Conservation (phyloP, 2,797 vertebrate genomes). For the Argyrosomus regius region DNA sequence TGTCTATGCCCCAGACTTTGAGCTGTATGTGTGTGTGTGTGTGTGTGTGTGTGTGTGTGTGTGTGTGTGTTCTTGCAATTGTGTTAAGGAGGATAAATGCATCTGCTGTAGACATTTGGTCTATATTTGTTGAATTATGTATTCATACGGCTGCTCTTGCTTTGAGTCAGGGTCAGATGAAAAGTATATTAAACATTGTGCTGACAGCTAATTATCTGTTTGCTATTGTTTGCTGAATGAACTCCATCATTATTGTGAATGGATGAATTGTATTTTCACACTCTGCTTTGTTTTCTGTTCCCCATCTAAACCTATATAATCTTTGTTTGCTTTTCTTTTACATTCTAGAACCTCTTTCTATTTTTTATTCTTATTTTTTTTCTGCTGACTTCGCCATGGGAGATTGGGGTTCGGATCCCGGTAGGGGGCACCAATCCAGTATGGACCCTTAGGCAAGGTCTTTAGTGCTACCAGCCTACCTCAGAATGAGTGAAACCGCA, state of each 20-base stretch:
- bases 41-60: neutral
- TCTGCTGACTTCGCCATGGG: too few relatives aligned
- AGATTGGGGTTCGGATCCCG: too few relatives aligned
- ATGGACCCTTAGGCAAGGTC: too few relatives aligned
- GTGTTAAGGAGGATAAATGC: slow-evolving; percentile 30
- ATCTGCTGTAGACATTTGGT: slow-evolving; percentile 45
- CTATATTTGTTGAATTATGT: slow-evolving; percentile 52
- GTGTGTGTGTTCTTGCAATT: neutral
- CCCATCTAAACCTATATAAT: neutral
- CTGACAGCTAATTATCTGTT: slow-evolving; percentile 63
- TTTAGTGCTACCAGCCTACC: too few relatives aligned
- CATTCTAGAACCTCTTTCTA: neutral
- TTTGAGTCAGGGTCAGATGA: slow-evolving; percentile 20
- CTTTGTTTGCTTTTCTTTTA: neutral
- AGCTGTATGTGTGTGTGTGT: neutral
- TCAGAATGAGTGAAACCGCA: too few relatives aligned
- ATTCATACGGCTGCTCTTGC: slow-evolving; percentile 25
- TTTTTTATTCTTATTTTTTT: too few relatives aligned
- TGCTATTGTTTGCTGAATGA: slow-evolving; percentile 58
- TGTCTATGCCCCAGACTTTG: neutral
- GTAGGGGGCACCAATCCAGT: too few relatives aligned
- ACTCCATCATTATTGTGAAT: slow-evolving; percentile 39
- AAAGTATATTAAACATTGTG: slow-evolving; percentile 38
- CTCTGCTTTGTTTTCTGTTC: slow-evolving; percentile 20
- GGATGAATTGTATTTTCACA: slow-evolving; percentile 29